Evolutionary conservation across 2,797 vertebrate genomes (phyloP).

Genomic region (Ispidina lecontei): DNA sequence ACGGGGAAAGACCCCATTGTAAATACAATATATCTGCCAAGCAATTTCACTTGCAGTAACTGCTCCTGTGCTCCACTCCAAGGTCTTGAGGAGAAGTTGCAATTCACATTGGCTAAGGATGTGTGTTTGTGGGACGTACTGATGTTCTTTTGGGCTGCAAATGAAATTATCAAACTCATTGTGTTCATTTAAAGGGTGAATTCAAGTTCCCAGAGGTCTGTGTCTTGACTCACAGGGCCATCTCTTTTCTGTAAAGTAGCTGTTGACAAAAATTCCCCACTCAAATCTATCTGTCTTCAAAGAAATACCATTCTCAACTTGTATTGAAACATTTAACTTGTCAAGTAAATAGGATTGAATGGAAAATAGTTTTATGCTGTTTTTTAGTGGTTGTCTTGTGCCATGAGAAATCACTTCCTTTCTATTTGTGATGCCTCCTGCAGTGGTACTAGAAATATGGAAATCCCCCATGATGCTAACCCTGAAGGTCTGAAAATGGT

Average conservation of each 20-base stretch:
- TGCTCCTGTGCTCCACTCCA: background rate
- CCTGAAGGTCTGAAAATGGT: background rate
- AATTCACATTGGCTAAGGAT: background rate
- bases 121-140: background rate
- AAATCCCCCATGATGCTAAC: background rate
- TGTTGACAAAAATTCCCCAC: background rate
- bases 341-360: conserved; percentile 27
- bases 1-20: background rate
- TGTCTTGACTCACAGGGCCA: background rate
- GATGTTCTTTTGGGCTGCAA: background rate
- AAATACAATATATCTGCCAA: background rate
- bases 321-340: conserved; percentile 30
- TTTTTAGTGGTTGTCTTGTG: conserved; percentile 7
- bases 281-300: conserved; percentile 1
- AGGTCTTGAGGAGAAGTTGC: background rate
- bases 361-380: conserved; percentile 10
- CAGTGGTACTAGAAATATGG: background rate
- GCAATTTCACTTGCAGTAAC: background rate
- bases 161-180: background rate
- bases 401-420: conserved; percentile 22
- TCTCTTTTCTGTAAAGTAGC: background rate
- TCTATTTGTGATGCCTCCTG: background rate
- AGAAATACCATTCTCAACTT: conserved; percentile 17
- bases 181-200: background rate
- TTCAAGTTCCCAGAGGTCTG: background rate